Evolutionary conservation across 1,140 invertebrate species (phyloP).

Genomic region (Paracyclopina nana): DNA sequence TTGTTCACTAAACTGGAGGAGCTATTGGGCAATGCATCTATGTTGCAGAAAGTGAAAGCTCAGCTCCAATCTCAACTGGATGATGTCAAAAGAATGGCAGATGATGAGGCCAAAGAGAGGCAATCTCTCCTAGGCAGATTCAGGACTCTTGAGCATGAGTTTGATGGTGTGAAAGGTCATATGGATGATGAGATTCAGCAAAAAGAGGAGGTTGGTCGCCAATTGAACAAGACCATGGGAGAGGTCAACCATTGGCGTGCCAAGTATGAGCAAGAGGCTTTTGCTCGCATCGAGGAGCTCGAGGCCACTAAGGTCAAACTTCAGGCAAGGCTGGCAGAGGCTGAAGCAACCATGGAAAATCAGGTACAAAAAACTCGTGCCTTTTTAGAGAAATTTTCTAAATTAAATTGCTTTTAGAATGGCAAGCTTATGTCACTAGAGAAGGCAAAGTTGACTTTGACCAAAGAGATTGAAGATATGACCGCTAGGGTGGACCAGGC

Average conservation of each 20-base stretch:
- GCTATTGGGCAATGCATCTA: constrained; percentile 33
- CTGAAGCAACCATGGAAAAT: constrained; percentile 48
- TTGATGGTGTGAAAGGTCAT: constrained; percentile 30
- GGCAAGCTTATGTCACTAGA: constrained; percentile 58
- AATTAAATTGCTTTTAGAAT: no score
- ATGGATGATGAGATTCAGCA: constrained; percentile 33
- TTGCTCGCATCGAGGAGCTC: constrained; percentile 35
- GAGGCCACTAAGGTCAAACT: constrained; percentile 57
- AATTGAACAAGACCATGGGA: constrained; percentile 36
- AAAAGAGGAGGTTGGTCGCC: constrained; percentile 34
- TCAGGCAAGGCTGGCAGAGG: constrained; percentile 82
- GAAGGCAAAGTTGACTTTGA: constrained; percentile 87
- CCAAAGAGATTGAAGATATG: constrained; percentile 93
- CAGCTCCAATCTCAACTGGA: constrained; percentile 33
- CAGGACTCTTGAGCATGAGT: constrained; percentile 31
- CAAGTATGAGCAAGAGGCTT: constrained; percentile 68
- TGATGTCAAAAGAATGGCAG: constrained; percentile 36
- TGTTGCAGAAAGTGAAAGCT: constrained; percentile 32
- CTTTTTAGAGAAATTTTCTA: no score
- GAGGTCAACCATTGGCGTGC: constrained; percentile 33
- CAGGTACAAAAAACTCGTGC: constrained; percentile 92
- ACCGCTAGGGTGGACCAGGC: constrained; percentile 41
- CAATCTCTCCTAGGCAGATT: constrained; percentile 24
- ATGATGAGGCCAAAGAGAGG: constrained; percentile 27
- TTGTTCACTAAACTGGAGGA: constrained; percentile 34